These are phyloP conservation scores for Amblyornis subalaris DNA, from an alignment of 2,113 vertebrate genomes.

Conservation along the genomic window DNA sequence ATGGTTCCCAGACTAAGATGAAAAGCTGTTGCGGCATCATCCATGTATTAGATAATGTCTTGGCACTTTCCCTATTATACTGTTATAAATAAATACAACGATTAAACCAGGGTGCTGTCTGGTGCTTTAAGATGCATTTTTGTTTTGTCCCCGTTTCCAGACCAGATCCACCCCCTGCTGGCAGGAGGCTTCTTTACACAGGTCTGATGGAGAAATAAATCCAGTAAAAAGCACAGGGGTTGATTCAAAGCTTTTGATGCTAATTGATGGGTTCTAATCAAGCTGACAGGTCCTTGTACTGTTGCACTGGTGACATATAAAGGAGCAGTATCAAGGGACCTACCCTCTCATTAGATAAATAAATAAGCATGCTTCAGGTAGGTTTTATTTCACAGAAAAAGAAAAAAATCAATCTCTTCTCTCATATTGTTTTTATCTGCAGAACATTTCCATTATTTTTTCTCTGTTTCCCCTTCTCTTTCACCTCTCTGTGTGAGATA, in stretches of 20 bases:
- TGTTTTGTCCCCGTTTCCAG: slow-evolving; percentile 1
- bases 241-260: neutral
- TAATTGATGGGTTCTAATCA: slow-evolving; percentile 11
- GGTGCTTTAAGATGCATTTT: neutral
- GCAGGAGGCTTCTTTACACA: slow-evolving; percentile 6
- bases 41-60: slow-evolving; percentile 75
- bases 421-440: neutral
- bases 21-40: slow-evolving; percentile 60
- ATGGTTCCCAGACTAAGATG: slow-evolving; percentile 74
- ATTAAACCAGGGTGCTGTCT: slow-evolving; percentile 42
- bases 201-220: neutral
- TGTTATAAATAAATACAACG: slow-evolving; percentile 72
- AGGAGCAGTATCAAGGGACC: neutral
- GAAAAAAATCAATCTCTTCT: neutral
- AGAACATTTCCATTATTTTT: slow-evolving; percentile 21
- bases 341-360: slow-evolving; percentile 1
- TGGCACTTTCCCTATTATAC: slow-evolving; percentile 62
- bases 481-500: neutral
- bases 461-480: neutral
- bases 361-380: neutral
- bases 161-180: slow-evolving; percentile 49
- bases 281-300: neutral
- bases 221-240: neutral
- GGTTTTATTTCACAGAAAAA: neutral
- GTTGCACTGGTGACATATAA: neutral